A percentile compares a stretch with the other conserved stretches of the same genome.
phyloP scores from a whole-genome alignment of 1,140 invertebrate genomes.

The Lethocerus indicus region DNA sequence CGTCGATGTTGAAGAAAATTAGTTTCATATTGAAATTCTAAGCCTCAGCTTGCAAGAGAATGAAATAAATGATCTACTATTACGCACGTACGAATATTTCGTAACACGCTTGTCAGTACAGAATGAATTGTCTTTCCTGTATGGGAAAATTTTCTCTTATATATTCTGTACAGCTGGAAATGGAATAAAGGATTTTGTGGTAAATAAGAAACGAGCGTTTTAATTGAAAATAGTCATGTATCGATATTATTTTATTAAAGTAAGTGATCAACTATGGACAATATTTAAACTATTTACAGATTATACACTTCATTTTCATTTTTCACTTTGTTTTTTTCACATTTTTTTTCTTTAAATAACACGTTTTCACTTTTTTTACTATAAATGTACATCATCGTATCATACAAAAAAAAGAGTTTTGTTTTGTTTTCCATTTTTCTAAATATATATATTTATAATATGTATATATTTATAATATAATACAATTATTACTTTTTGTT shows the following conservation, averaged over 20 bases:
- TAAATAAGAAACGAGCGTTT: neutral
- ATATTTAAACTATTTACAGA: conserved; percentile 5
- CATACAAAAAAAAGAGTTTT: neutral
- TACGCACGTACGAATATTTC: no score
- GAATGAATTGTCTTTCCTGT: no score
- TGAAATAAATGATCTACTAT: no score
- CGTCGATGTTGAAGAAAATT: no score
- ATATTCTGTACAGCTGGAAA: no score
- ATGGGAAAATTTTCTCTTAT: no score
- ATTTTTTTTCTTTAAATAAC: neutral
- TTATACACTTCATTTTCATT: conserved; percentile 6
- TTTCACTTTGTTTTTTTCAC: conserved; percentile 4
- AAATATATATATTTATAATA: neutral
- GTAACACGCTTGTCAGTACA: no score
- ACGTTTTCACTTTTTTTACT: conserved; percentile 1
- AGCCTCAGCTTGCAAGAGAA: no score
- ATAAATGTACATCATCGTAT: neutral
- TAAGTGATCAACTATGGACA: conserved; percentile 12
- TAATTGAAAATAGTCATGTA: conserved; percentile 9
- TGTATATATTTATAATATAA: neutral
- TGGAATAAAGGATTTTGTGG: no score
- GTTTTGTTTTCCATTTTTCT: no score
- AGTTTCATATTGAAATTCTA: no score
- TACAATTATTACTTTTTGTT: conserved; percentile 1
- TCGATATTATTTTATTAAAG: conserved; percentile 13